Evolutionary conservation across 35 echinoderm and acorn worm genomes (phyloP).

Genomic region (Hemicentrotus pulcherrimus): DNA sequence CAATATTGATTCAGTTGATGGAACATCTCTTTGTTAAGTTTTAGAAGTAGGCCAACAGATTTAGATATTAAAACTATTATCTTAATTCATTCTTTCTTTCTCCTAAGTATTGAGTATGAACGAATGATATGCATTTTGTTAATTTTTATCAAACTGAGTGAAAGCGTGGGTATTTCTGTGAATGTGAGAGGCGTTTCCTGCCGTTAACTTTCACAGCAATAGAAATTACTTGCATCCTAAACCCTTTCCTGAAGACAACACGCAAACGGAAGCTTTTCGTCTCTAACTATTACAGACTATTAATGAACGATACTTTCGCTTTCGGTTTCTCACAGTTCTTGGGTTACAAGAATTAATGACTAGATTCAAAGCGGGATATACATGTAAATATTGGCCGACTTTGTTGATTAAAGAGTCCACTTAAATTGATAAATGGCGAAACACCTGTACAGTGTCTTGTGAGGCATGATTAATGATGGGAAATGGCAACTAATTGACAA

Average conservation of each 20-base stretch:
- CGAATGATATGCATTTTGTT: too few relatives aligned
- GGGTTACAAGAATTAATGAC: neutral
- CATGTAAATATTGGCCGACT: neutral
- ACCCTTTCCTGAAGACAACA: constrained; percentile 6
- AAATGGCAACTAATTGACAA: neutral
- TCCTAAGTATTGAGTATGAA: too few relatives aligned
- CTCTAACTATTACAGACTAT: neutral
- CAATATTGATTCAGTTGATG: too few relatives aligned
- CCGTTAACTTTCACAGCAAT: constrained; percentile 19
- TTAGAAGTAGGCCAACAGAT: too few relatives aligned
- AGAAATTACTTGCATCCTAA: neutral
- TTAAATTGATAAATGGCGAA: neutral
- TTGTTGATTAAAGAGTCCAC: constrained; percentile 1
- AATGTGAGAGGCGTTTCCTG: neutral
- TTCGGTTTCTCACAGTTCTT: constrained; percentile 12
- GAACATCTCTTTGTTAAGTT: too few relatives aligned
- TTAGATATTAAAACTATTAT: neutral
- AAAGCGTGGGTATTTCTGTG: neutral
- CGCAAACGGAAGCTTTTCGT: constrained; percentile 28
- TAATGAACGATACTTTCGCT: constrained; percentile 10
- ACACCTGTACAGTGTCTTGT: neutral
- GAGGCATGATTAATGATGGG: neutral
- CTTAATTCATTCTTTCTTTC: neutral
- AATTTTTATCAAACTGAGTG: too few relatives aligned
- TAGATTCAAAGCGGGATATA: neutral